Evolutionary conservation across 2,888 invertebrate genomes (phyloP).

Genomic region (Andrena bicolor): DNA sequence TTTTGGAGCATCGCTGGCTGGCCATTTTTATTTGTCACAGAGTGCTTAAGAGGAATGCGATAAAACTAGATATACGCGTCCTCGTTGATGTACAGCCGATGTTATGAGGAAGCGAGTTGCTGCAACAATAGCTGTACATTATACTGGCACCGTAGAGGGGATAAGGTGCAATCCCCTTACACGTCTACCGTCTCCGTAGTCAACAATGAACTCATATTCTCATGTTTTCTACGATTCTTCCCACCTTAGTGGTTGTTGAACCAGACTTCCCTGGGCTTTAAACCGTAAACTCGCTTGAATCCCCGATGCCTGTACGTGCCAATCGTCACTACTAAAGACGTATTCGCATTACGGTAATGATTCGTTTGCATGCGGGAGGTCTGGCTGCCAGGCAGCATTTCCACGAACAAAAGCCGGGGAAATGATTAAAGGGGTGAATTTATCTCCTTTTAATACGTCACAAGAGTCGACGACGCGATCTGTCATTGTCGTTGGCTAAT

Average conservation of each 20-base stretch:
- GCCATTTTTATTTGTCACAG: conserved; percentile 26
- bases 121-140: conserved; percentile 72
- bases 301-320: conserved; percentile 39
- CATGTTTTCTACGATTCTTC: conserved; percentile 66
- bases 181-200: conserved; percentile 42
- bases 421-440: not conserved
- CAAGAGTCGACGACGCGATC: not conserved
- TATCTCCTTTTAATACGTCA: not conserved
- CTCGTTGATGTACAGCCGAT: conserved; percentile 60
- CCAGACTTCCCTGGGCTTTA: conserved; percentile 54
- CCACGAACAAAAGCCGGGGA: not conserved
- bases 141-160: conserved; percentile 58
- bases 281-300: conserved; percentile 60
- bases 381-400: not conserved
- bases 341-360: conserved; percentile 45
- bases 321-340: conserved; percentile 50
- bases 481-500: not conserved
- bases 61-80: conserved; percentile 63
- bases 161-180: conserved; percentile 69
- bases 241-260: conserved; percentile 65
- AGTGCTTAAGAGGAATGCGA: conserved; percentile 49
- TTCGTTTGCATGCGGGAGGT: conserved; percentile 41
- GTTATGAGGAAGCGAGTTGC: conserved; percentile 69
- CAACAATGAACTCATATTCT: conserved; percentile 74
- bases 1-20: not conserved